Conservation (phyloP, 2,888 invertebrate genomes). For the Synergus gifuensis region DNA sequence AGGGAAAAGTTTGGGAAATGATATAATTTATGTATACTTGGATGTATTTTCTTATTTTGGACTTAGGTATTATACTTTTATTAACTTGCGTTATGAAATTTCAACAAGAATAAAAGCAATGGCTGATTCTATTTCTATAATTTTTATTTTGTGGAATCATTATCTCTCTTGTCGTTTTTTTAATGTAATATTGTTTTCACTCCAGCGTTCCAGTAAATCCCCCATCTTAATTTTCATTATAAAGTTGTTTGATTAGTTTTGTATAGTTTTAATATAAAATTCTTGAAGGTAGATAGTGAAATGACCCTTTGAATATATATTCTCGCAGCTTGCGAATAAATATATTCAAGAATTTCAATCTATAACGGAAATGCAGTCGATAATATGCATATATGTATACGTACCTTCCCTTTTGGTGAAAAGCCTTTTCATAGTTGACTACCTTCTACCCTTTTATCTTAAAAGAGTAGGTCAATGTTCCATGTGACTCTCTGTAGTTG, state of each 20-base stretch:
- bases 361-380: constrained; percentile 42
- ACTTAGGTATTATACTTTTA: neutral
- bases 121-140: too few relatives aligned
- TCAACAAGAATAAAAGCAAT: neutral
- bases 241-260: neutral
- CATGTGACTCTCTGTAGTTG: constrained; percentile 50
- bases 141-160: too few relatives aligned
- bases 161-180: too few relatives aligned
- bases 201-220: neutral
- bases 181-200: too few relatives aligned
- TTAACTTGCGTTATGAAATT: neutral
- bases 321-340: neutral
- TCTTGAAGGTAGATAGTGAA: neutral
- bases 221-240: neutral
- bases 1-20: neutral
- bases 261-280: neutral
- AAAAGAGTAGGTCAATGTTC: constrained; percentile 68
- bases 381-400: constrained; percentile 50
- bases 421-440: constrained; percentile 52
- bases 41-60: neutral
- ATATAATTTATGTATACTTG: neutral
- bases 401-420: constrained; percentile 45
- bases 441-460: constrained; percentile 46
- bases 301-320: neutral
- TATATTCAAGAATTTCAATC: constrained; percentile 37